These are phyloP conservation scores for Malurus cyaneus DNA, from an alignment of 2,113 vertebrate genomes.

Conservation along the genomic window DNA sequence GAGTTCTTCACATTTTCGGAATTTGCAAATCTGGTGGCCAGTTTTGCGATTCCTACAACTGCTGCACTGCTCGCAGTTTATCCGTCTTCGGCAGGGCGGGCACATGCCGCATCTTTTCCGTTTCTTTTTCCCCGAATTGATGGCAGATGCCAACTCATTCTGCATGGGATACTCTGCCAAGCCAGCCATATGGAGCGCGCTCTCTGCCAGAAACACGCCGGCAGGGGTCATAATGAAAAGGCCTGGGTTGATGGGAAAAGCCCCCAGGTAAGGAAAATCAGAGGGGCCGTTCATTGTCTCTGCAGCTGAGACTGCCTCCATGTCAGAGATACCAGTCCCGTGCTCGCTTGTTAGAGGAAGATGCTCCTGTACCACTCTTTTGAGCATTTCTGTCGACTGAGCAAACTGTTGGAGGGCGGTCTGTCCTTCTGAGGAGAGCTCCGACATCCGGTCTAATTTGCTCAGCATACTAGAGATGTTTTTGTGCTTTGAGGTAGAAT, in stretches of 20 bases:
- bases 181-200: conserved; percentile 96
- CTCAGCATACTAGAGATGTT: conserved; percentile 82
- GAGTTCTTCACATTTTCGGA: conserved; percentile 99
- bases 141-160: conserved; percentile 96
- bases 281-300: conserved; percentile 91
- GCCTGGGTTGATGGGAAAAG: conserved; percentile 97
- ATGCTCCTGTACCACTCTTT: conserved; percentile 96
- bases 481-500: conserved; percentile 88
- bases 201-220: conserved; percentile 97
- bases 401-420: conserved; percentile 96
- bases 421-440: conserved; percentile 94
- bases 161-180: conserved; percentile 96
- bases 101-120: conserved; percentile 98
- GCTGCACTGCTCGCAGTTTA: conserved; percentile 99
- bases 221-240: conserved; percentile 99
- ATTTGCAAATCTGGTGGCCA: conserved; percentile 99
- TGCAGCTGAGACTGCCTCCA: conserved; percentile 90
- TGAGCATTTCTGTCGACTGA: conserved; percentile 93
- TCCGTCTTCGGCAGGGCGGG: conserved; percentile 93
- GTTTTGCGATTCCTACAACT: conserved; percentile 99
- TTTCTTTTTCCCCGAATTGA: conserved; percentile 99
- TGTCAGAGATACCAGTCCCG: conserved; percentile 85
- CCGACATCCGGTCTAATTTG: conserved; percentile 91
- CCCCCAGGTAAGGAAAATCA: conserved; percentile 96
- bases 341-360: conserved; percentile 90